Evolutionary conservation across 2,888 invertebrate species (phyloP), one percentile per base, ranked within the genome.

Genomic region (Tuta absoluta): DNA sequence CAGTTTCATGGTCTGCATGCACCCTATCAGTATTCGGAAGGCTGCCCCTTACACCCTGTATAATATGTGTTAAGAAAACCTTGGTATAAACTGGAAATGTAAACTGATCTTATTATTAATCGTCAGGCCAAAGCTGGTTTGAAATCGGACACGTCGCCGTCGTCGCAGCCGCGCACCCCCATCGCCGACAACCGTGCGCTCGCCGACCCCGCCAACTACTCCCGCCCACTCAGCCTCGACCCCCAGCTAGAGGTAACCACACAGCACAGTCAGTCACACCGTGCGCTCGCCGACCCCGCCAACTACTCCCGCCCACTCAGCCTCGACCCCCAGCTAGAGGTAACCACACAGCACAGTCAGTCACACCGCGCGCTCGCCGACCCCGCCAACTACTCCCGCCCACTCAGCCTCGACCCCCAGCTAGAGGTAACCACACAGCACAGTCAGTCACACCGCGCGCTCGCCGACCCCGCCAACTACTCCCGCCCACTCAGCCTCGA

Each of bases 351-450:
- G n/a, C n/a, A n/a, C n/a, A n/a, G n/a, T n/a, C n/a, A n/a, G n/a
- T n/a, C n/a, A n/a, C n/a, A n/a, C n/a, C n/a, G n/a, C n/a, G n/a
- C n/a, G n/a, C n/a, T n/a, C n/a, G n/a, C n/a, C n/a, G n/a, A n/a
- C n/a, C n/a, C n/a, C n/a, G n/a, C n/a, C n/a, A n/a, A n/a, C 33
- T 8, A 33, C 33, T 33, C 87, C 0, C 76, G 86, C 10, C 67
- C 87, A 23, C 87, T 87, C 68, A 90, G 86, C 76, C 88, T 91
- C 74, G 92, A 92, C 69, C 92, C 92, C 59, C 91, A 91, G 68
- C 78, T 92, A 2, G 89, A n/a, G 41, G 14, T 45, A 24, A 38
- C 3, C n/a, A n/a, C n/a, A n/a, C n/a, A n/a, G n/a, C n/a, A n/a
- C n/a, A n/a, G n/a, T n/a, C n/a, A n/a, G n/a, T n/a, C n/a, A n/a